Evolutionary conservation across 2,113 vertebrate species (phyloP).

Genomic region (Buteo buteo): DNA sequence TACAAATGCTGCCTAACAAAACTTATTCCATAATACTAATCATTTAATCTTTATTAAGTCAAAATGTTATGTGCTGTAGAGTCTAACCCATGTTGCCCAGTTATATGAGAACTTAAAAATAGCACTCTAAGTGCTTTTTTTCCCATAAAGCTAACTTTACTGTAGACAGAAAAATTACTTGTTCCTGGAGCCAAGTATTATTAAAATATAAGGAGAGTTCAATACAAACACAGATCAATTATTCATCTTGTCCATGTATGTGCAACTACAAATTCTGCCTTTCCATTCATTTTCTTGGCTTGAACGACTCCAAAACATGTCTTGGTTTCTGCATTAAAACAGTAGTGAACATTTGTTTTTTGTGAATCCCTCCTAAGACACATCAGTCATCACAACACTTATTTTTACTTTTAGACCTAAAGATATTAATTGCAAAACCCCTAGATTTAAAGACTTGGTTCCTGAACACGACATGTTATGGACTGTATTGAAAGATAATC

Average conservation of each 20-base stretch:
- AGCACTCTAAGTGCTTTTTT: neutral
- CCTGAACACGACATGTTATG: neutral
- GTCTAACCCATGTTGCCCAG: neutral
- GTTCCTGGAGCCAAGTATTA: neutral
- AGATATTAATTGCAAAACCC: neutral
- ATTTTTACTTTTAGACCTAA: neutral
- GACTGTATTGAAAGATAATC: neutral
- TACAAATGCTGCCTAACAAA: neutral
- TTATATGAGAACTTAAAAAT: neutral
- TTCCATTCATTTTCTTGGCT: neutral
- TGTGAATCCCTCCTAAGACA: neutral
- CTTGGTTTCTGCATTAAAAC: neutral
- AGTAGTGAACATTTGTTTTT: neutral
- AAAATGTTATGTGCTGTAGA: neutral
- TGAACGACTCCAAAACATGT: neutral
- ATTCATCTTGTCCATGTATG: neutral
- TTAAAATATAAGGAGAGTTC: neutral
- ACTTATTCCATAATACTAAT: neutral
- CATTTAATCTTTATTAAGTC: neutral
- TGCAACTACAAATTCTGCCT: neutral
- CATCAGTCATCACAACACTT: neutral
- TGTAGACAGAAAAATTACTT: neutral
- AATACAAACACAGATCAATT: neutral
- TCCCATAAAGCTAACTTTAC: neutral
- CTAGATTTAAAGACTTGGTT: neutral